Percentiles rank a stretch among this genome's conserved stretches.
phyloP scores from a whole-genome alignment of 2,113 vertebrate species.

The Haplochromis burtoni region DNA sequence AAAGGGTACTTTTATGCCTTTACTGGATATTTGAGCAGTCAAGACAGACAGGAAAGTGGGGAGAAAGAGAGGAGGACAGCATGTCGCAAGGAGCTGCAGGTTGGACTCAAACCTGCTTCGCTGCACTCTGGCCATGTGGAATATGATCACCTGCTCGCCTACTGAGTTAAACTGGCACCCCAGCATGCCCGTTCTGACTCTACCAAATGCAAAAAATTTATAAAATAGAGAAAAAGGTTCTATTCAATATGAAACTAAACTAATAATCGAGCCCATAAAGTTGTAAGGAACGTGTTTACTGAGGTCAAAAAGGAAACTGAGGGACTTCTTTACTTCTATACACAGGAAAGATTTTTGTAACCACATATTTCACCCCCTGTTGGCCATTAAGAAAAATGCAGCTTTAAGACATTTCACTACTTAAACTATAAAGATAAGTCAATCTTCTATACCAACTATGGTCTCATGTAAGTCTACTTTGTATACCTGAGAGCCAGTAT shows the following conservation, averaged over 20 bases:
- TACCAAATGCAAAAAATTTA: neutral
- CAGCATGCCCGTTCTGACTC: neutral
- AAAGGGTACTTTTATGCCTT: neutral
- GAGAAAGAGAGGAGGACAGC: neutral
- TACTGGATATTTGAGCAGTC: neutral
- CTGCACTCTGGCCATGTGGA: neutral
- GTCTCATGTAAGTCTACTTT: neutral
- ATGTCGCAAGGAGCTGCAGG: neutral
- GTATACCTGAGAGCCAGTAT: neutral
- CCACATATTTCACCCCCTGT: neutral
- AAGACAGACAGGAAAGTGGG: neutral
- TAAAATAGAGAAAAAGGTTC: neutral
- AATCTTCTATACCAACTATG: neutral
- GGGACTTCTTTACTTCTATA: neutral
- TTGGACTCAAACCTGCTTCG: neutral
- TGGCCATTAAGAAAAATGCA: neutral
- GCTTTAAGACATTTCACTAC: neutral
- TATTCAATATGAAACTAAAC: neutral
- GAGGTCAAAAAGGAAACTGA: neutral
- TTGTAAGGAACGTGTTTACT: neutral
- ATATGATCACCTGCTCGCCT: neutral
- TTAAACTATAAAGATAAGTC: neutral
- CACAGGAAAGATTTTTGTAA: neutral
- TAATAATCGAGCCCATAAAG: neutral
- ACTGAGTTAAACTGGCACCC: neutral